Conservation (phyloP, 2,888 invertebrate genomes). For the Tenthredo amoena region DNA sequence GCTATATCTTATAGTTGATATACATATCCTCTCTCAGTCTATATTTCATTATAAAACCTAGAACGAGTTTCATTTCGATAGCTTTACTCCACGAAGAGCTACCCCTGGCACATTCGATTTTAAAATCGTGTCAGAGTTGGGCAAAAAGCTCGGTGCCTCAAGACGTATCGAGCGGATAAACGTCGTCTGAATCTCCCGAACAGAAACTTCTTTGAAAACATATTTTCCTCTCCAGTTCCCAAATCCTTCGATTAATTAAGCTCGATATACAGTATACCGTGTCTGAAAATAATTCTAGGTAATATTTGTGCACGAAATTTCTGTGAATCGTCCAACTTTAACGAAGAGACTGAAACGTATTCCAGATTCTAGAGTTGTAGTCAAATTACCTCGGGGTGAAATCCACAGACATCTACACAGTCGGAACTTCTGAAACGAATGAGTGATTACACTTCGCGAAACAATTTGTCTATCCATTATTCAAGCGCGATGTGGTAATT, state of each 20-base stretch:
- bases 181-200: neutral
- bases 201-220: too few species aligned
- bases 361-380: neutral
- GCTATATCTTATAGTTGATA: neutral
- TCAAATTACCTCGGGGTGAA: neutral
- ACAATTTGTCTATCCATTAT: neutral
- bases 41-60: neutral
- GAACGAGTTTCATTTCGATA: too few species aligned
- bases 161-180: neutral
- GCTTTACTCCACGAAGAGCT: neutral
- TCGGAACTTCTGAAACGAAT: neutral
- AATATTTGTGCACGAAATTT: too few species aligned
- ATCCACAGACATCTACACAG: neutral
- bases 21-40: neutral
- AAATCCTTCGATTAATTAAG: too few species aligned
- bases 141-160: neutral
- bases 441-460: neutral
- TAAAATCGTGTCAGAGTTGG: neutral
- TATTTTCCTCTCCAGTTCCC: too few species aligned
- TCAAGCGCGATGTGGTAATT: neutral
- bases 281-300: neutral
- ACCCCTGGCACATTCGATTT: neutral
- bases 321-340: too few species aligned
- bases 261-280: too few species aligned
- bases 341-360: neutral